Base-by-base conservation (phyloP, 37 sponge, comb jelly and placozoan species). In the Cliona cf. orientalis region DNA sequence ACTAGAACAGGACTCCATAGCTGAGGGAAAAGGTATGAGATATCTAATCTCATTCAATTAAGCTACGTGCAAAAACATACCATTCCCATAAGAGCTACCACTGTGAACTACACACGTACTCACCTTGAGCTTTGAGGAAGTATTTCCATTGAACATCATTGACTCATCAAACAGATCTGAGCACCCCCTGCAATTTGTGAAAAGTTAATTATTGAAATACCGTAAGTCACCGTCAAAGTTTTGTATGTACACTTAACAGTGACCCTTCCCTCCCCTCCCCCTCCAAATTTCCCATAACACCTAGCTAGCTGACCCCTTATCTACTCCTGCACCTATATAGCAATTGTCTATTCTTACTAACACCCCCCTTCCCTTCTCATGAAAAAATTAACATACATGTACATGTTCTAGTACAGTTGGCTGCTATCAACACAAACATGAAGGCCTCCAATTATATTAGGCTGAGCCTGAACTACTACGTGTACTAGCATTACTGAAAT, bases 81-180 rank as follows among this genome's bases (percentile, higher is more conserved):
- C n/a, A n/a, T n/a, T n/a, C n/a, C n/a, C n/a, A n/a, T n/a, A n/a
- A n/a, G n/a, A n/a, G n/a, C n/a, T n/a, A n/a, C n/a, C n/a, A n/a
- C n/a, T n/a, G n/a, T n/a, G n/a, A n/a, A n/a, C n/a, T n/a, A n/a
- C n/a, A 49, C 53, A 49, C 53, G 17, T 9, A 55, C 62, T 21
- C 6, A 94, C 95, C 88, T 91, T 95, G 25, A 91, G 77, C 14
- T 78, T 37, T 21, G 37, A 25, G 32, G 95, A 92, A 44, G 89
- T 63, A 41, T 79, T 87, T 36, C 87, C 91, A 38, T 68, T 80
- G 49, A 97, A 97, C 79, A 97, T 79, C 75, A 86, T 82, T 41
- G 91, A 80, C 70, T 97, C 97, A 55, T 97, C 94, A 91, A 97
- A 97, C 58, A 94, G 66, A 77, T 80, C 78, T 5, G 92, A 92